Evolutionary conservation across 2,113 vertebrate genomes (phyloP).

Genomic region (Tichodroma muraria): DNA sequence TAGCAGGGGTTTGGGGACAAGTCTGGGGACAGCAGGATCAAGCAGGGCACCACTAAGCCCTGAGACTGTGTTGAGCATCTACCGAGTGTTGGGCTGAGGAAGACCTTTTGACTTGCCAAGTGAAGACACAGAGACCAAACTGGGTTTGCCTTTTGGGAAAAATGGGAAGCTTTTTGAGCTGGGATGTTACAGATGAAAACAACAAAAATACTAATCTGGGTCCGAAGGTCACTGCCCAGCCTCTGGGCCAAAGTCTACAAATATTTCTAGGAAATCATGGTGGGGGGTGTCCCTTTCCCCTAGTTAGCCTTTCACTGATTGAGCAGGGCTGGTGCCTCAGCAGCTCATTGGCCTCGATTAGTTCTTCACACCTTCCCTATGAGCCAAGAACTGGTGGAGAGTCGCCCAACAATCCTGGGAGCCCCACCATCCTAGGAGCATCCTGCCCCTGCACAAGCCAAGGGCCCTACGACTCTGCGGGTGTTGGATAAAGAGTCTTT

Average conservation of each 20-base stretch:
- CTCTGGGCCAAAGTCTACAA: background rate
- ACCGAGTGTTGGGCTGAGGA: background rate
- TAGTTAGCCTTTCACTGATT: background rate
- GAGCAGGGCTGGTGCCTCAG: rapidly evolving
- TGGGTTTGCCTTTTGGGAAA: background rate
- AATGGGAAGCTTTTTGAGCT: background rate
- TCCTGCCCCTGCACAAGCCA: background rate
- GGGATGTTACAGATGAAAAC: background rate
- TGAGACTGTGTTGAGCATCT: background rate
- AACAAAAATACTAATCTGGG: background rate
- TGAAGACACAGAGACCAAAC: background rate
- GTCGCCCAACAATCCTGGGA: background rate
- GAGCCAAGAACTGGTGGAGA: background rate
- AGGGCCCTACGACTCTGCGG: background rate
- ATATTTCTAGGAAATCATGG: background rate
- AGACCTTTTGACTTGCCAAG: constrained; percentile 40
- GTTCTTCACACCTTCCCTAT: background rate
- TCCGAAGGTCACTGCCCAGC: background rate
- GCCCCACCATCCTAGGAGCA: background rate
- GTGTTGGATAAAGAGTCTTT: background rate
- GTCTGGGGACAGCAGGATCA: background rate
- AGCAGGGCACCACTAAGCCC: background rate
- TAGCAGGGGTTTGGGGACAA: background rate
- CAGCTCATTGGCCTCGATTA: background rate
- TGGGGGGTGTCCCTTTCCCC: background rate